phyloP scores from a whole-genome alignment of 2,888 invertebrate genomes.

The Chirona hameri region DNA sequence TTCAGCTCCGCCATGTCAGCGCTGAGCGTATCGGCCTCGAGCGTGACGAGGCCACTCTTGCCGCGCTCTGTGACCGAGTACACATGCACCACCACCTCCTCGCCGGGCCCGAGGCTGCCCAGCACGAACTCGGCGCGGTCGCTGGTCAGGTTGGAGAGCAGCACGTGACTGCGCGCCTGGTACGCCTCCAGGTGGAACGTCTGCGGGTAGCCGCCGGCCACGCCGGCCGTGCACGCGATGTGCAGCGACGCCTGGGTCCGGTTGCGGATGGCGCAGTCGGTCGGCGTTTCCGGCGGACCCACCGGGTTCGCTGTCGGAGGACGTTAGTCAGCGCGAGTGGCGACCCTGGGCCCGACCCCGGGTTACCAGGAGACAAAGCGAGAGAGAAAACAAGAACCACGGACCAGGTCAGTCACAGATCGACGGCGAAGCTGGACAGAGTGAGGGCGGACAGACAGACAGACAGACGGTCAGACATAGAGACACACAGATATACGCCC shows the following conservation, averaged over 20 bases:
- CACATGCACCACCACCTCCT: conserved; percentile 25
- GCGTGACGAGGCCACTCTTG: conserved; percentile 2
- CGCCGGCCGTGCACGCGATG: conserved; percentile 36
- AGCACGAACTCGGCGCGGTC: background rate
- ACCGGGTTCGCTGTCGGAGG: conserved; percentile 12
- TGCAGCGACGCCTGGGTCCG: conserved; percentile 36
- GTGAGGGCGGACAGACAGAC: no score
- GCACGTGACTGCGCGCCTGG: conserved; percentile 8
- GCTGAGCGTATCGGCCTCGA: conserved; percentile 24
- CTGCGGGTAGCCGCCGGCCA: conserved; percentile 38
- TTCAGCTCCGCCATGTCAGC: conserved; percentile 1
- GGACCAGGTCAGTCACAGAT: no score
- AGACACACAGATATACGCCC: no score
- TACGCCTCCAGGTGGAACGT: conserved; percentile 36
- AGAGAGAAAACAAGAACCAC: no score
- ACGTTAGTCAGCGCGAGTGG: no score
- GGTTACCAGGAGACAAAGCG: no score
- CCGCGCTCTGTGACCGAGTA: conserved; percentile 6
- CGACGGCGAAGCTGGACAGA: no score
- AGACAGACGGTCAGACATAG: no score
- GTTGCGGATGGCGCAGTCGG: conserved; percentile 35
- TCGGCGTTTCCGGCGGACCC: conserved; percentile 36
- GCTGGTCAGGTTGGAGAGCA: conserved; percentile 3
- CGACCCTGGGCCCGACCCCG: no score
- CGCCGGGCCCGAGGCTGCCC: background rate